A percentile compares a stretch with the other conserved stretches of the same genome.
Conservation (phyloP, 2,888 invertebrate species). For the Amblyjoppa fuscipennis region DNA sequence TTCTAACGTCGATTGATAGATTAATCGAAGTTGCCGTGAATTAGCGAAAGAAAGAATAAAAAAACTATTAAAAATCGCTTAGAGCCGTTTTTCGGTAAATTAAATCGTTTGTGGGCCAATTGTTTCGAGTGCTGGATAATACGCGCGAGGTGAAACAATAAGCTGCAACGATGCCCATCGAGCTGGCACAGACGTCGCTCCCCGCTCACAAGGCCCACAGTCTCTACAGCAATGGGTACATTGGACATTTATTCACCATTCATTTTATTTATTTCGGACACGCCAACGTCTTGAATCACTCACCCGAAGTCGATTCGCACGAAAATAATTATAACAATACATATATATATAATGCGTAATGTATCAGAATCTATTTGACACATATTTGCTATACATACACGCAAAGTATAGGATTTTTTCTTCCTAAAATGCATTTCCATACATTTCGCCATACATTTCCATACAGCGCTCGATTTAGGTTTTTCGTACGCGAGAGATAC, state of each 20-base stretch:
- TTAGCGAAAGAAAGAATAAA: too few relatives aligned
- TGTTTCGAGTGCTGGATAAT: not conserved
- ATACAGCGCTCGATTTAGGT: too few relatives aligned
- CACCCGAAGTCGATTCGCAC: not conserved
- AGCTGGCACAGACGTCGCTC: conserved; percentile 75
- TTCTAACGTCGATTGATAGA: too few relatives aligned
- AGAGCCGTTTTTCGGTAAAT: not conserved
- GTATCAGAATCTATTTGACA: too few relatives aligned
- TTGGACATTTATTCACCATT: not conserved
- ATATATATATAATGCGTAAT: too few relatives aligned
- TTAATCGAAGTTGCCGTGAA: too few relatives aligned
- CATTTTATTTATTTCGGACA: not conserved
- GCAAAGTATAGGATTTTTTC: too few relatives aligned
- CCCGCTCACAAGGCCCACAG: conserved; percentile 71
- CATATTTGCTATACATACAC: too few relatives aligned
- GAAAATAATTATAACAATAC: too few relatives aligned
- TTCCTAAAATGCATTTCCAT: too few relatives aligned
- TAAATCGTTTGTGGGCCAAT: not conserved
- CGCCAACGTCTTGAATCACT: not conserved
- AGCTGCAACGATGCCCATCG: conserved; percentile 77
- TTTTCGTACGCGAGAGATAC: too few relatives aligned
- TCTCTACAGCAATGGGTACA: conserved; percentile 54
- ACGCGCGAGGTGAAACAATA: conserved; percentile 15
- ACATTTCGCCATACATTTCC: too few relatives aligned
- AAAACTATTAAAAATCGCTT: not conserved